phyloP scores from a whole-genome alignment of 2,797 vertebrate genomes.

The Phylloscopus collybita region DNA sequence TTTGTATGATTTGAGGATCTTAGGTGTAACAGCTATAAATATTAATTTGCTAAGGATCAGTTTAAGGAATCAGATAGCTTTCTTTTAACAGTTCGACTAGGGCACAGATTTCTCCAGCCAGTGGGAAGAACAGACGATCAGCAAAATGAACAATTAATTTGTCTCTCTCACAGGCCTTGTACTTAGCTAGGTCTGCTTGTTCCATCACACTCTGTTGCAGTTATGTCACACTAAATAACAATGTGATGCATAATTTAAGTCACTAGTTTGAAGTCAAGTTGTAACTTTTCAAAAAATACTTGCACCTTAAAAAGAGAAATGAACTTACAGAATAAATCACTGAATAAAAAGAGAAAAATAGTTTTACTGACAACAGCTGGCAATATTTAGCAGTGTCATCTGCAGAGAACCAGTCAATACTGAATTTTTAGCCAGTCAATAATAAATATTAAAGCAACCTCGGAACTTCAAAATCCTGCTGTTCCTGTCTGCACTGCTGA shows the following conservation, averaged over 20 bases:
- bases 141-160: background rate
- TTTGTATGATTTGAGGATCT: background rate
- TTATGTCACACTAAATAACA: background rate
- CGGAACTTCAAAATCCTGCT: background rate
- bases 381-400: background rate
- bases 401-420: background rate
- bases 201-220: background rate
- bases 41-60: background rate
- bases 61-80: background rate
- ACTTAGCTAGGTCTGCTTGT: background rate
- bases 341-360: background rate
- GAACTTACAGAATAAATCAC: background rate
- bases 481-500: constrained; percentile 2
- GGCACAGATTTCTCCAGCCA: background rate
- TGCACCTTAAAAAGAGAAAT: background rate
- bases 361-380: background rate
- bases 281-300: background rate
- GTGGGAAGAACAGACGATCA: background rate
- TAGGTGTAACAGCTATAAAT: background rate
- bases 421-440: background rate
- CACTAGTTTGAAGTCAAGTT: background rate
- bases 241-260: background rate
- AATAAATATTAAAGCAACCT: background rate
- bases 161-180: background rate
- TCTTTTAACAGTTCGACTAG: background rate